Evolutionary conservation across 2,888 invertebrate species (phyloP).

Genomic region (Nomada ruficornis): DNA sequence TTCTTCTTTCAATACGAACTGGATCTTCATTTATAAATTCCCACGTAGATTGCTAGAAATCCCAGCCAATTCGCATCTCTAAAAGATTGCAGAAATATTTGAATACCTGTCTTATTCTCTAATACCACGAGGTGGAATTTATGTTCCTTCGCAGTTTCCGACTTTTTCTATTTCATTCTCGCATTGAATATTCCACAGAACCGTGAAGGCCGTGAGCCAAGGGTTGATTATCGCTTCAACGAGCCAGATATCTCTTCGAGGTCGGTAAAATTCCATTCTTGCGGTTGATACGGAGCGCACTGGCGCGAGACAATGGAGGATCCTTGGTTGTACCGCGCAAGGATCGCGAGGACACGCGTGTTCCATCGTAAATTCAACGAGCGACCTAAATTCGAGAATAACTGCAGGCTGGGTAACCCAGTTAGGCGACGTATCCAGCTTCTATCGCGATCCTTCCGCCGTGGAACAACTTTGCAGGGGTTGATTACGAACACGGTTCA

Average conservation of each 20-base stretch:
- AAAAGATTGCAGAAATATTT: background rate
- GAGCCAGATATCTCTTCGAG: background rate
- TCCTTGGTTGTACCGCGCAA: slow-evolving; percentile 28
- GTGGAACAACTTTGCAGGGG: slow-evolving; percentile 33
- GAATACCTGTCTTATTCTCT: background rate
- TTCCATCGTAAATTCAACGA: slow-evolving; percentile 54
- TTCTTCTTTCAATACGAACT: too few relatives aligned
- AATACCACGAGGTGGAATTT: background rate
- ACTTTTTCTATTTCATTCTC: background rate
- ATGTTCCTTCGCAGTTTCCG: background rate
- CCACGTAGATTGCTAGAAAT: slow-evolving; percentile 3
- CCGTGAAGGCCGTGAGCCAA: too few relatives aligned
- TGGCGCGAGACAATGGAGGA: slow-evolving; percentile 18
- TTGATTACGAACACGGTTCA: slow-evolving; percentile 26
- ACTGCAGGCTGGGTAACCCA: slow-evolving; percentile 46
- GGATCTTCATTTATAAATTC: too few relatives aligned
- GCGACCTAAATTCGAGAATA: slow-evolving; percentile 49
- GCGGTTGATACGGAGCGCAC: slow-evolving; percentile 33
- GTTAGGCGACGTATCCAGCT: slow-evolving; percentile 56
- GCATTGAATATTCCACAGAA: background rate
- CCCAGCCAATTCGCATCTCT: background rate
- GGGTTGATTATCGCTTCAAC: background rate
- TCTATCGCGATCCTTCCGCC: slow-evolving; percentile 11
- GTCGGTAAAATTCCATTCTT: too few relatives aligned
- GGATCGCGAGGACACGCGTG: slow-evolving; percentile 38